A percentile compares a stretch with the other conserved stretches of the same genome.
Conservation (phyloP, 2,797 vertebrate species). For the Brachymystax lenok region DNA sequence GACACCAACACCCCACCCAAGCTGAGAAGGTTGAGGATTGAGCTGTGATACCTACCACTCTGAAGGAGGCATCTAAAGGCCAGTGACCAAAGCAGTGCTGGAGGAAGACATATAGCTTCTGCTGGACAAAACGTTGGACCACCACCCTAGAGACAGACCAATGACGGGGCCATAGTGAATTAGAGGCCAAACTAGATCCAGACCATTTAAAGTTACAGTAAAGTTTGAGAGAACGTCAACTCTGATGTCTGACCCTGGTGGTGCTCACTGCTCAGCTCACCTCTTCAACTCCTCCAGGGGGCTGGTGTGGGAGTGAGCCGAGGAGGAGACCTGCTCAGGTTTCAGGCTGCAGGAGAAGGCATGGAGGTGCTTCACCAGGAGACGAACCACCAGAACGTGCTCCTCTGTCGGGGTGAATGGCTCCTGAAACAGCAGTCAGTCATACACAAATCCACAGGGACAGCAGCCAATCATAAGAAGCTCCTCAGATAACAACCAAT, state of each 20-base stretch:
- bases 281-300: slow-evolving; percentile 96
- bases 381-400: slow-evolving; percentile 91
- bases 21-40: background rate
- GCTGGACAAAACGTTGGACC: slow-evolving; percentile 91
- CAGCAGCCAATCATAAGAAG: slow-evolving; percentile 24
- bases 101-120: slow-evolving; percentile 95
- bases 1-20: background rate
- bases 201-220: background rate
- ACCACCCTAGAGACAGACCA: slow-evolving; percentile 78
- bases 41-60: slow-evolving; percentile 80
- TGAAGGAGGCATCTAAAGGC: slow-evolving; percentile 96
- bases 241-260: background rate
- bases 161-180: background rate
- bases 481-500: slow-evolving; percentile 16
- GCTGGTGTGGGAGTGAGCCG: slow-evolving; percentile 87
- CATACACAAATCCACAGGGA: slow-evolving; percentile 31
- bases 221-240: background rate
- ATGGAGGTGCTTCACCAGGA: slow-evolving; percentile 94
- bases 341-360: slow-evolving; percentile 92
- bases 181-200: background rate
- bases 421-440: slow-evolving; percentile 76
- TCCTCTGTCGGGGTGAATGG: slow-evolving; percentile 92
- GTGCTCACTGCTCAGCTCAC: slow-evolving; percentile 62
- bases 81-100: slow-evolving; percentile 96
- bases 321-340: slow-evolving; percentile 80